phyloP scores from a whole-genome alignment of 2,113 vertebrate species.

The Eonycteris spelaea region DNA sequence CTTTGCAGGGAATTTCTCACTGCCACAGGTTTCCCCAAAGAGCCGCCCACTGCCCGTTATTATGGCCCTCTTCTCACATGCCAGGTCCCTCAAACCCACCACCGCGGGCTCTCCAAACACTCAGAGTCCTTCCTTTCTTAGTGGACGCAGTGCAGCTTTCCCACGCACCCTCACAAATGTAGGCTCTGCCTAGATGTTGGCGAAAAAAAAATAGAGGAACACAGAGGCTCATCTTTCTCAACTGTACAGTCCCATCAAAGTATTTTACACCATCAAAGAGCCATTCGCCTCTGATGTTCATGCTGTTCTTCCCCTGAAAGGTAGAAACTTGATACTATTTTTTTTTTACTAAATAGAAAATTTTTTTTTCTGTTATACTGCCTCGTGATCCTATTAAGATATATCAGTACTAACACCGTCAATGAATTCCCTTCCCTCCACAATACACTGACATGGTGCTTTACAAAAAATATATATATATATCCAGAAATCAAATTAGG shows the following conservation, averaged over 20 bases:
- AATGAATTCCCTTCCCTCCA: neutral
- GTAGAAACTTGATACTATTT: neutral
- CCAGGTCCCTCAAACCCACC: neutral
- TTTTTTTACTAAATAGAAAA: neutral
- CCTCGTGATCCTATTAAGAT: neutral
- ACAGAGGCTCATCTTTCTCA: neutral
- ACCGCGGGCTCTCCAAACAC: neutral
- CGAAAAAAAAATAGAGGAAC: neutral
- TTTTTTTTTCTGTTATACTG: neutral
- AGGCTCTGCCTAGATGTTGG: neutral
- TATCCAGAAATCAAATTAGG: neutral
- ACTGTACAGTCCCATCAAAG: neutral
- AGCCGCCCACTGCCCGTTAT: neutral
- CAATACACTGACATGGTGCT: neutral
- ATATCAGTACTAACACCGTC: neutral
- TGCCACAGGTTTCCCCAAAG: neutral
- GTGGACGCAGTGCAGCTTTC: neutral
- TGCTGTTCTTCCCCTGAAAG: neutral
- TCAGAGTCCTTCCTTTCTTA: neutral
- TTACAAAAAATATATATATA: neutral
- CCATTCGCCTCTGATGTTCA: neutral
- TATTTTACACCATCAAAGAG: neutral
- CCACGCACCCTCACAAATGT: neutral
- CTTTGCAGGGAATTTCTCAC: neutral
- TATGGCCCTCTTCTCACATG: neutral